Conservation (phyloP, 2,797 vertebrate species). For the Darevskia nairensis region DNA sequence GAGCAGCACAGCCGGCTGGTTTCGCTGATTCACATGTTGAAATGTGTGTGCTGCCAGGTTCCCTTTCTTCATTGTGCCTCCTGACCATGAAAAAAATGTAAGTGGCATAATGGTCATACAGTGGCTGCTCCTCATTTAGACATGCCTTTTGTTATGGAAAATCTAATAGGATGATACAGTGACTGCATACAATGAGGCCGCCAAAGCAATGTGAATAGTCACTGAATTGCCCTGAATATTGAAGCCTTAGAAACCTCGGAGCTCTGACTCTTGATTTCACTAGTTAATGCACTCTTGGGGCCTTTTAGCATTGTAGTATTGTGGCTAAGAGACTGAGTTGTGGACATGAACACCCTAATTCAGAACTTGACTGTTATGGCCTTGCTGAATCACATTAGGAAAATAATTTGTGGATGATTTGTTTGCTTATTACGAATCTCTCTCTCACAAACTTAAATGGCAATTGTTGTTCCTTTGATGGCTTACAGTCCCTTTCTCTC, state of each 20-base stretch:
- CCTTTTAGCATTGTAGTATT: background rate
- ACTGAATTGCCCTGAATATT: background rate
- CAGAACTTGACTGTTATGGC: background rate
- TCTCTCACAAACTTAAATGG: background rate
- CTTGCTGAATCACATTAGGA: background rate
- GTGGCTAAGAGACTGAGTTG: background rate
- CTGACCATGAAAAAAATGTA: slow-evolving; percentile 23
- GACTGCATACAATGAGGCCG: background rate
- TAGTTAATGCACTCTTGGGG: background rate
- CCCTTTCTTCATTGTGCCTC: slow-evolving; percentile 23
- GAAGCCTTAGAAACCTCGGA: background rate
- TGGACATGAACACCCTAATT: background rate
- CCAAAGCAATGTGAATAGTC: background rate
- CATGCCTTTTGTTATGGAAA: slow-evolving; percentile 22
- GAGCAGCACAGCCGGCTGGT: background rate
- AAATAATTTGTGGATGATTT: background rate
- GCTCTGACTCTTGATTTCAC: background rate
- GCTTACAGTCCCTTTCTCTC: background rate
- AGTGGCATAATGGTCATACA: slow-evolving; percentile 10
- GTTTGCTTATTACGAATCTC: no score
- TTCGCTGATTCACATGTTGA: slow-evolving; percentile 33
- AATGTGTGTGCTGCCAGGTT: background rate
- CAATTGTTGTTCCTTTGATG: background rate
- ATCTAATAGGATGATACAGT: slow-evolving; percentile 8
- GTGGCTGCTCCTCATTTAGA: slow-evolving; percentile 39